Evolutionary conservation across 2,797 vertebrate genomes (phyloP).

Genomic region (Bucorvus abyssinicus): DNA sequence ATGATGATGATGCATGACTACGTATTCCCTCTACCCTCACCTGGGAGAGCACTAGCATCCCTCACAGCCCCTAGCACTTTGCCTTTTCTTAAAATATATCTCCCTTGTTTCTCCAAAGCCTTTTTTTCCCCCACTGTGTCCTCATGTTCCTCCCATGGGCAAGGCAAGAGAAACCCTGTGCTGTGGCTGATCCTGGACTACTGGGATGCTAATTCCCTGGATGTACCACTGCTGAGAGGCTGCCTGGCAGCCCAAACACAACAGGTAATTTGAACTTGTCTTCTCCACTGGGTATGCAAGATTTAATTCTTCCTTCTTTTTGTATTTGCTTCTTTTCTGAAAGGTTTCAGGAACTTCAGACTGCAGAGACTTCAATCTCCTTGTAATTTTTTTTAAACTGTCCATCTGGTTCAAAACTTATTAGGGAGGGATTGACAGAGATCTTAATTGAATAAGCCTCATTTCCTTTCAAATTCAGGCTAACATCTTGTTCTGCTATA

Average conservation of each 20-base stretch:
- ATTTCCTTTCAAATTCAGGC: constrained; percentile 40
- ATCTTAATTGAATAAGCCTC: constrained; percentile 25
- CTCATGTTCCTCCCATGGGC: neutral
- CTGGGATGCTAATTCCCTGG: neutral
- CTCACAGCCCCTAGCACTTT: neutral
- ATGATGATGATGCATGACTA: too few relatives aligned
- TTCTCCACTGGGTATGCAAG: neutral
- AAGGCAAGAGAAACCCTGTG: neutral
- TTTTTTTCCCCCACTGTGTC: neutral
- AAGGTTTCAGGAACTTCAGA: neutral
- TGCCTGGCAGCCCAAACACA: neutral
- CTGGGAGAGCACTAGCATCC: neutral
- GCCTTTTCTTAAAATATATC: neutral
- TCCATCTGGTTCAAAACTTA: constrained; percentile 39
- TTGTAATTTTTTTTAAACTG: neutral
- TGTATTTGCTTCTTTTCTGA: neutral
- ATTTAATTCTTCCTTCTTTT: constrained; percentile 9
- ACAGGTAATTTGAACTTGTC: neutral
- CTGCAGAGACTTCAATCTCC: neutral
- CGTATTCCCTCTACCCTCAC: too few relatives aligned
- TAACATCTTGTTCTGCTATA: constrained; percentile 34
- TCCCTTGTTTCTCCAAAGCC: neutral
- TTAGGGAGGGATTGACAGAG: constrained; percentile 2
- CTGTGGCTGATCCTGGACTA: neutral
- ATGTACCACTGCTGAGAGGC: neutral